Evolutionary conservation across 1,140 invertebrate species (phyloP), one percentile per base, ranked within the genome.

Genomic region (Harpegnathos saltator): DNA sequence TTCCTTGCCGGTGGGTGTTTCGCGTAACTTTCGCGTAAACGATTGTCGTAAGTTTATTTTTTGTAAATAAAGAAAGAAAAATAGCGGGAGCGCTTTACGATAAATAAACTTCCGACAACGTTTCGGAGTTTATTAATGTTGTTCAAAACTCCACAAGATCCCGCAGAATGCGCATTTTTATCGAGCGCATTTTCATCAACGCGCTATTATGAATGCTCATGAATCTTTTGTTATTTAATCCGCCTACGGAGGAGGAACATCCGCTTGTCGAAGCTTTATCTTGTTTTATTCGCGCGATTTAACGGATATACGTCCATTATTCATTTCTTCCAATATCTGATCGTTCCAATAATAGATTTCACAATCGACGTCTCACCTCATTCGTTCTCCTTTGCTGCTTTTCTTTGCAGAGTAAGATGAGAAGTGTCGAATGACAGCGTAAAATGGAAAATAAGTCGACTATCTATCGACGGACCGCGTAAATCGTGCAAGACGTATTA

Each of bases 41-140:
- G 15, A 68, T 68, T 52, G 48, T 52, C 24, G 7, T 52, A 26
- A 15, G 1, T 12, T 50, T n/a, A n/a, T n/a, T n/a, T 24, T 15
- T 29, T 52, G n/a, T 44, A 44, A 44, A 9, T 65, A 26, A 19
- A 17, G 15, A 17, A 17, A 12, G 19, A 44, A 38, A 44, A n/a
- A 19, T 33, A 63, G 26, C 26, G 0, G 9, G n/a, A n/a, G 29
- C 15, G 15, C 22, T 68, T 38, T 14, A 17, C 14, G 5, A 65
- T 65, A 19, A 44, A 65, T 65, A 65, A 52, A 24, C 15, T 26
- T 9, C 14, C 5, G 19, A 44, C 5, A 68, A 24, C 65, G 52
- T 68, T 50, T 17, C 65, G 24, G 52, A 68, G 24, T 68, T 68
- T 68, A 68, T 68, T 52, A 68, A 68, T 48, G 48, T 68, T 68